Base-by-base conservation (phyloP, 2,888 invertebrate genomes). In the Hydrotaea diabolus region DNA sequence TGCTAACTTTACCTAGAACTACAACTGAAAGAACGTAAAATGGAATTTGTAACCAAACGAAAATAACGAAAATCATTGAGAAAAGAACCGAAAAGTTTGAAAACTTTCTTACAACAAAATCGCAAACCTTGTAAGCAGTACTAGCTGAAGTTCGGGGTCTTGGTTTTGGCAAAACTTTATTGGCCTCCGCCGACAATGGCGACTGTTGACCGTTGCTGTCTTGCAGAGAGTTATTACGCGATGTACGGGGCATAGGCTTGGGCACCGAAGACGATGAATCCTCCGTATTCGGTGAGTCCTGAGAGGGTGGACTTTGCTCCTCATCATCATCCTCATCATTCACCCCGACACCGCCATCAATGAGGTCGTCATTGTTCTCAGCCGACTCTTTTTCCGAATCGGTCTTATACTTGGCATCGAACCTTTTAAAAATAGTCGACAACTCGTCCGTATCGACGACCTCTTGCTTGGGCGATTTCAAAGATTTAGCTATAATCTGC, bases 221-320 rank as follows among this genome's bases (percentile, higher is more conserved):
- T 0, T 96, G 95, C 79, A 97, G 94, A 15, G 96, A 95, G 88
- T 94, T 94, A 57, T 95, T 94, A 88, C 95, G 93, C 62, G 95
- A 96, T 0, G 96, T 95, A 88, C 97, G 94, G 0, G 97, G 97
- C 92, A 97, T 93, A 15, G 97, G 97, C 90, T 96, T 97, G 0
- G 97, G 97, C 0, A 96, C 95, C 66, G 95, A 93, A 92, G 93
- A 90, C 36, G 90, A 88, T 9, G 89, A 89, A 86, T 91, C 90
- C 77, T 92, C 91, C 86, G 92, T 91, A 87, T 91, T 91, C 0
- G 90, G 89, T n/a, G 92, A 92, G 62, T 90, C 89, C 69, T 91
- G 91, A 9, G 90, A 91, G 43, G 90, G 91, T 13, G 92, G 92
- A 85, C 91, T 90, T 85, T 87, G 86, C 8, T 89, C 89, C 77